Evolutionary conservation across 1,140 invertebrate species (phyloP), one percentile per base, ranked within the genome.

Genomic region (Helicoverpa zea): DNA sequence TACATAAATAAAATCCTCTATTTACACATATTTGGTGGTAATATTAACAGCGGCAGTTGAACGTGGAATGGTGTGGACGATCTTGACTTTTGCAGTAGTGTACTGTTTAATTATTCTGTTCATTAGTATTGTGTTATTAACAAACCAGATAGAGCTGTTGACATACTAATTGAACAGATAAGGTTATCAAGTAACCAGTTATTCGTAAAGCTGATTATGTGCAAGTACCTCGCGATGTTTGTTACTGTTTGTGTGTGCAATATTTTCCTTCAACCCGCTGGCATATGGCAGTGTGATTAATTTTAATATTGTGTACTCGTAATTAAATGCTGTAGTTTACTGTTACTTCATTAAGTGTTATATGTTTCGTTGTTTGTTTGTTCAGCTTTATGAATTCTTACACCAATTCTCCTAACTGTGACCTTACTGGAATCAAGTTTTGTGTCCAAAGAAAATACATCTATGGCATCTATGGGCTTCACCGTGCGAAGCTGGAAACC

Each of bases 81-180:
- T 64, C 51, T 78, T 66, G 49, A 54, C 29, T 76, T 78, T 76
- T 76, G 30, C 18, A 3, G 54, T 66, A 82, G 70, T 70, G 85
- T 88, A 88, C 85, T 75, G 43, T 87, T 73, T 76, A 82, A 84
- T 82, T 68, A 77, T 79, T 23, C 64, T 72, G 66, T 76, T 84
- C 77, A 82, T 86, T 86, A 83, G 83, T 84, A 86, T 85, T 86
- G 84, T 77, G 85, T 86, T 86, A 86, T 84, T 83, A 88, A 91
- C 85, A 89, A 87, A 87, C 82, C 85, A 90, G 90, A 91, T 91
- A 90, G 78, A 80, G 77, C 75, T 86, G 82, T 90, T 89, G 88
- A 86, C 85, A 89, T 85, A 87, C 83, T 86, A 88, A 89, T 90
- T 84, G 81, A 77, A 61, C 77, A 83, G 89, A 90, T 90, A 90